Base-by-base conservation (phyloP, 1,140 invertebrate species). In the Meloidogyne floridensis region DNA sequence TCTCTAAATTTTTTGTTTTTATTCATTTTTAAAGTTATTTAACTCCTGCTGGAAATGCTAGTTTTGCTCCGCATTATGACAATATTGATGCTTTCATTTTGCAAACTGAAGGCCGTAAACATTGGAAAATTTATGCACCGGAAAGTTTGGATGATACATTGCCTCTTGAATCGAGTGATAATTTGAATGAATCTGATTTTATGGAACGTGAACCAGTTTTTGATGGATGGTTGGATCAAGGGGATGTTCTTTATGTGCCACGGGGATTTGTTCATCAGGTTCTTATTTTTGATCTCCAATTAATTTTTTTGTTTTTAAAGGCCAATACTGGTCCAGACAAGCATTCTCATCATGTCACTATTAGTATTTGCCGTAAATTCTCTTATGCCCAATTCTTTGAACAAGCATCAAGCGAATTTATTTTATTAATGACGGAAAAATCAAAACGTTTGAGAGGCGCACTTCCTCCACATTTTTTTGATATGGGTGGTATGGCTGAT, bases 11-110 rank as follows among this genome's bases (percentile, higher is more conserved):
- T 47, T 47, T 8, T 47, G 93, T 96, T 9, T 94, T 98, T 92
- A 97, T 70, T 11, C 7, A 47, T 8, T 47, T 51, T 32, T 84
- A 82, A n/a, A 84, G 84, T 77, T 85, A 87, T 70, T 69, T 84
- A 42, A 85, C 84, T 13, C 84, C 84, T 9, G 47, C 86, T 8
- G 73, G 82, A 8, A 54, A 42, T 47, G 32, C 75, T 3, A 86
- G 86, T 13, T 86, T 85, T 77, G 85, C 84, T 13, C 84, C 85
- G 0, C 84, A 85, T 76, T 85, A 69, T 91, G 97, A 99, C 92
- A 97, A 99, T 88, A 98, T 98, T 85, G 97, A 99, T 92, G 97
- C 96, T n/a, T 98, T 99, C 90, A 93, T 99, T 79, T 88, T 99
- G 65, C 97, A 99, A 92, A 90, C 98, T 8, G 97, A 98, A 92